These are phyloP conservation scores for Troides helena DNA, from an alignment of 2,888 invertebrate genomes.

Conservation along the genomic window DNA sequence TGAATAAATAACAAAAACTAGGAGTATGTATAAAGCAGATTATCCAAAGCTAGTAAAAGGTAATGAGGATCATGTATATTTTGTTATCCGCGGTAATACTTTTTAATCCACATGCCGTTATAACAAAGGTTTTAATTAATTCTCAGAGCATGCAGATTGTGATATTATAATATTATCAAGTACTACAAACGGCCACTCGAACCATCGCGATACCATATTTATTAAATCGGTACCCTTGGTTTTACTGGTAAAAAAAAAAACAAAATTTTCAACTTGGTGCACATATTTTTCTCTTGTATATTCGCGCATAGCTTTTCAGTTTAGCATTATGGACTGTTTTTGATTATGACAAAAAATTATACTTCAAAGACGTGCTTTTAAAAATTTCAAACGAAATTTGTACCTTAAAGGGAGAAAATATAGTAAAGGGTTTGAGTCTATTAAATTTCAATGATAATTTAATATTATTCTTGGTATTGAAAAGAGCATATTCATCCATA, in stretches of 20 bases:
- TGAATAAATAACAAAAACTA: too few relatives aligned
- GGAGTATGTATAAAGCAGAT: too few relatives aligned
- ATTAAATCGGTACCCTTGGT: neutral
- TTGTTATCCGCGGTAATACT: neutral
- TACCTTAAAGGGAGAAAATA: too few relatives aligned
- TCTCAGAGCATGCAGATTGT: neutral
- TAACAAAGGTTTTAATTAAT: neutral
- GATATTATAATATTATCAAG: constrained; percentile 4
- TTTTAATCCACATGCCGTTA: neutral
- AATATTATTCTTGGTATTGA: too few relatives aligned
- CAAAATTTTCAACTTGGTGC: neutral
- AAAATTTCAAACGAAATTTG: too few relatives aligned
- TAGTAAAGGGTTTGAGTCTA: too few relatives aligned
- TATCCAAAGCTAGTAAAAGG: neutral
- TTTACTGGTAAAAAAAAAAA: neutral
- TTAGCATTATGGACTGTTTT: too few relatives aligned
- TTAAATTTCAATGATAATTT: too few relatives aligned
- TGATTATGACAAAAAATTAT: too few relatives aligned
- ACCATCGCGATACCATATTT: constrained; percentile 2
- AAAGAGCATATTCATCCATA: too few relatives aligned
- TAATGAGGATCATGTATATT: neutral
- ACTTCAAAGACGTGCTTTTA: too few relatives aligned
- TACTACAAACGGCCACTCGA: constrained; percentile 13
- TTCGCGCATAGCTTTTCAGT: too few relatives aligned
- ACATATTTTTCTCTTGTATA: neutral